Evolutionary conservation across 2,797 vertebrate species (phyloP).

Genomic region (Anisognathus igniventris): DNA sequence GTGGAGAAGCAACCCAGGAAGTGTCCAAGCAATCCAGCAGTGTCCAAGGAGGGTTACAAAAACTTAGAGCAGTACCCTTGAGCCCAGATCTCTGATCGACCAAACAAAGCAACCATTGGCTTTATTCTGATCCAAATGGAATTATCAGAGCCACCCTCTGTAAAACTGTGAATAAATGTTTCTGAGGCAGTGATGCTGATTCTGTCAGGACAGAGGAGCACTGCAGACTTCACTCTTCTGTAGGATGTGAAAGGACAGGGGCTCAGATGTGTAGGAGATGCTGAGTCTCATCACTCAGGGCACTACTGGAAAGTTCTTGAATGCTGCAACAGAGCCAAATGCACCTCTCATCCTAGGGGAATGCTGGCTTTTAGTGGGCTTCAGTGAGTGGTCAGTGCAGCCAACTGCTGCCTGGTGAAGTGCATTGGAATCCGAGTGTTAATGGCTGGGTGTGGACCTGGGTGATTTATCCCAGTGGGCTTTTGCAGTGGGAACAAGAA

Average conservation of each 20-base stretch:
- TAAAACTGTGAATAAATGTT: not conserved
- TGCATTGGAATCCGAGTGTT: not conserved
- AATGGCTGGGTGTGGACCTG: rapidly evolving
- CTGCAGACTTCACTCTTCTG: not conserved
- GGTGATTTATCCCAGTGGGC: not conserved
- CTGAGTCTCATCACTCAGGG: not conserved
- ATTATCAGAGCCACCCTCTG: not conserved
- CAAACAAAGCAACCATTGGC: not conserved
- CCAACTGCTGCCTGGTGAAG: not conserved
- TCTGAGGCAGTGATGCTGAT: not conserved
- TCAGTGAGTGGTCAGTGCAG: not conserved
- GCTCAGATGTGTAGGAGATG: not conserved
- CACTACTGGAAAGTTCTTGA: not conserved
- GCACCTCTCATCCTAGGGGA: not conserved
- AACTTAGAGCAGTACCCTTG: not conserved
- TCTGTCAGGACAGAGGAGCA: not conserved
- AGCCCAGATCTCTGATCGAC: not conserved
- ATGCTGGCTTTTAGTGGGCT: not conserved
- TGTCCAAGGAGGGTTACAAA: not conserved
- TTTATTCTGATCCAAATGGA: not conserved
- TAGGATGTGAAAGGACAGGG: not conserved
- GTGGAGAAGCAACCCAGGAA: not conserved
- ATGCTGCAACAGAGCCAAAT: not conserved
- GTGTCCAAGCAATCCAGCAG: not conserved
- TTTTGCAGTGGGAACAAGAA: not conserved